Evolutionary conservation across 2,797 vertebrate species (phyloP).

Genomic region (Malacoctenus gilli): DNA sequence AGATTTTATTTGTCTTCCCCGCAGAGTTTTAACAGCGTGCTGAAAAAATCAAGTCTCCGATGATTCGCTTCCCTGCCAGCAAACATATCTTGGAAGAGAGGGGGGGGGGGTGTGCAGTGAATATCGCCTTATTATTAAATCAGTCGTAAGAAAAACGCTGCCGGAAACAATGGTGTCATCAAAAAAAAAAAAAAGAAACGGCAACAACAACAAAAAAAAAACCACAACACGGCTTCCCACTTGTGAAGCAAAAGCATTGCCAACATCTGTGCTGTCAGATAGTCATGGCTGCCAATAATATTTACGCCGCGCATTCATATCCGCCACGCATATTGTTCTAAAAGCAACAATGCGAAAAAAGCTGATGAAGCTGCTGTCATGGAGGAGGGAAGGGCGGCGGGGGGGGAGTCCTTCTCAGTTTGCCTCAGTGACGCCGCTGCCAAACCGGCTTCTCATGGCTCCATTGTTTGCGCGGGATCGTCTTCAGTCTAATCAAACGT

Average conservation of each 20-base stretch:
- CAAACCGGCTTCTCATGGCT: slow-evolving; percentile 49
- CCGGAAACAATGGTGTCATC: background rate
- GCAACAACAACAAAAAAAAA: slow-evolving; percentile 33
- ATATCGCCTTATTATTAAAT: slow-evolving; percentile 65
- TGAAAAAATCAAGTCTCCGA: slow-evolving; percentile 22
- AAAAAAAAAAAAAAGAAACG: slow-evolving; percentile 55
- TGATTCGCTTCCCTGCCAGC: slow-evolving; percentile 28
- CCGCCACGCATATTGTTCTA: slow-evolving; percentile 48
- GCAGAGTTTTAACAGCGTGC: slow-evolving; percentile 20
- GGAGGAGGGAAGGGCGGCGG: too few species aligned
- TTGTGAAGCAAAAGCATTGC: slow-evolving; percentile 43
- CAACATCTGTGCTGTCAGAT: slow-evolving; percentile 68
- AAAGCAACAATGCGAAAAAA: slow-evolving; percentile 60
- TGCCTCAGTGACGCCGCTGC: slow-evolving; percentile 50
- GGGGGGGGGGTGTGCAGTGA: slow-evolving; percentile 25
- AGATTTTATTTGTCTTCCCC: slow-evolving; percentile 23
- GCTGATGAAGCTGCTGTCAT: slow-evolving; percentile 62
- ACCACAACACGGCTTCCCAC: slow-evolving; percentile 51
- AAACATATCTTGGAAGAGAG: slow-evolving; percentile 42
- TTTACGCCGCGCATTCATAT: slow-evolving; percentile 62
- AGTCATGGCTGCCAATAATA: slow-evolving; percentile 70
- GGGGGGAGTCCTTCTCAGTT: slow-evolving; percentile 49
- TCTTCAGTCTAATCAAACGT: slow-evolving; percentile 64
- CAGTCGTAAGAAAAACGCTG: slow-evolving; percentile 45
- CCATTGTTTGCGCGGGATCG: slow-evolving; percentile 44